Conservation (phyloP, 2,797 vertebrate species). For the Valencia hispanica region DNA sequence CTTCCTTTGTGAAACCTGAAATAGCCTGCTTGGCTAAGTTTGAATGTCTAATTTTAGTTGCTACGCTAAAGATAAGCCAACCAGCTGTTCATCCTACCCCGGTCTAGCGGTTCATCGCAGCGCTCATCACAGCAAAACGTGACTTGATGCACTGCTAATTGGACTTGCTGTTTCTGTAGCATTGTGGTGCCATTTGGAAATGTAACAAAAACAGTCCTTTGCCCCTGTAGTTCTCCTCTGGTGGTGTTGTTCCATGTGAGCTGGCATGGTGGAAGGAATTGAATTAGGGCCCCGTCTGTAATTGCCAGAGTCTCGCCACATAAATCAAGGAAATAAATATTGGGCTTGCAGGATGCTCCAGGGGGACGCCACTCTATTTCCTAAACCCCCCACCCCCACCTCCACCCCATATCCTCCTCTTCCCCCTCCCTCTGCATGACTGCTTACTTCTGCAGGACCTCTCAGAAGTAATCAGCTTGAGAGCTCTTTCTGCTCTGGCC, state of each 20-base stretch:
- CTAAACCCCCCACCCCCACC: constrained; percentile 8
- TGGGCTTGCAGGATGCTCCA: constrained; percentile 62
- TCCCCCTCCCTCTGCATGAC: constrained; percentile 34
- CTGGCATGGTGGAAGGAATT: constrained; percentile 67
- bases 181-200: background rate
- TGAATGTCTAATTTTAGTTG: background rate
- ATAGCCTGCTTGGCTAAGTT: background rate
- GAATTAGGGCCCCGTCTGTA: constrained; percentile 73
- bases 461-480: constrained; percentile 74
- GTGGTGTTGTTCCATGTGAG: constrained; percentile 55
- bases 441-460: constrained; percentile 66
- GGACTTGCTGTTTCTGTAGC: background rate
- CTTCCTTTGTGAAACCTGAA: background rate
- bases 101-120: background rate
- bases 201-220: no score
- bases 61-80: background rate
- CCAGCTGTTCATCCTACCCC: background rate
- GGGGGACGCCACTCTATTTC: constrained; percentile 60
- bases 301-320: constrained; percentile 74
- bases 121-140: background rate
- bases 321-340: constrained; percentile 83
- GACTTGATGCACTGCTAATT: background rate
- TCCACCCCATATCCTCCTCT: background rate
- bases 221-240: constrained; percentile 19
- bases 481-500: constrained; percentile 58